phyloP scores from a whole-genome alignment of 2,113 vertebrate species.

The Platichthys flesus region DNA sequence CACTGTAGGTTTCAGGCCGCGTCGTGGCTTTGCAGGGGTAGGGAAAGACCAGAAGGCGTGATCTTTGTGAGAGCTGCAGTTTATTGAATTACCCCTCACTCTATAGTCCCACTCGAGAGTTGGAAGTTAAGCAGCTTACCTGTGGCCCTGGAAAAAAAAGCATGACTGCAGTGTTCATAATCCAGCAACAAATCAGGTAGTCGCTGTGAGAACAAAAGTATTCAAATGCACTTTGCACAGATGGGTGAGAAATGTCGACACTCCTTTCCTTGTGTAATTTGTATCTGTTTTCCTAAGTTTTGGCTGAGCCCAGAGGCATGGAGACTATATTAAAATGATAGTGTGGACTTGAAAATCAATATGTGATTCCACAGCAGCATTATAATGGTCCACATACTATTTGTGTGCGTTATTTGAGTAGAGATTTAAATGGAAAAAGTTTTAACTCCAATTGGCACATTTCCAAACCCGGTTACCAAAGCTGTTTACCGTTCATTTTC shows the following conservation, averaged over 20 bases:
- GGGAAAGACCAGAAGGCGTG: conserved; percentile 44
- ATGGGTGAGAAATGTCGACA: too few species aligned
- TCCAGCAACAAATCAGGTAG: conserved; percentile 39
- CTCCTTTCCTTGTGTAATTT: not conserved
- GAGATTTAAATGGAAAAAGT: not conserved
- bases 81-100: conserved; percentile 71
- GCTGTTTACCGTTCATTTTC: too few species aligned
- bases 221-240: conserved; percentile 28
- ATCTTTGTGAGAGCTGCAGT: conserved; percentile 64
- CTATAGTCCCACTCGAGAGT: conserved; percentile 58
- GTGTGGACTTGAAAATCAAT: not conserved
- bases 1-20: conserved; percentile 70
- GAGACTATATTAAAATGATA: not conserved
- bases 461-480: too few species aligned
- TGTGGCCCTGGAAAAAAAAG: conserved; percentile 51
- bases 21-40: conserved; percentile 39
- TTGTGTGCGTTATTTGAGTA: too few species aligned
- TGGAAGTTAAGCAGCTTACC: conserved; percentile 77
- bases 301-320: not conserved
- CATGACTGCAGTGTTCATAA: conserved; percentile 29
- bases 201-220: conserved; percentile 18
- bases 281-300: conserved; percentile 1
- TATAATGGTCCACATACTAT: not conserved
- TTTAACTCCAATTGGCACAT: not conserved
- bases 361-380: not conserved